These are phyloP conservation scores for Prolemur simus DNA, from an alignment of 2,113 vertebrate species.

Conservation along the genomic window DNA sequence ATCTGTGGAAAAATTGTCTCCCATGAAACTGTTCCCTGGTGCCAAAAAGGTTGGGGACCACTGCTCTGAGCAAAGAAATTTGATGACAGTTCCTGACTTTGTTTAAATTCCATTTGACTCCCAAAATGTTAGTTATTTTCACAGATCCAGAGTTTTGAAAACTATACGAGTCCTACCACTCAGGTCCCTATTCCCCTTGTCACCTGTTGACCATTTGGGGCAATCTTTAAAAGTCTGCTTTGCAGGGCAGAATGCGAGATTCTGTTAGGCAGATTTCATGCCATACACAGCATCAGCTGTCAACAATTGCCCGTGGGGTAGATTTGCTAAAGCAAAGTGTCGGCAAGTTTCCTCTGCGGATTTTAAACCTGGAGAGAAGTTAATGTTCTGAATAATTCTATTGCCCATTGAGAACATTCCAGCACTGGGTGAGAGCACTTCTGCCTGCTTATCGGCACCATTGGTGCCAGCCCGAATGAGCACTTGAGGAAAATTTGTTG, in stretches of 20 bases:
- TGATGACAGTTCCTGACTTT: neutral
- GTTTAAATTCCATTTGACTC: neutral
- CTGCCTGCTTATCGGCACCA: neutral
- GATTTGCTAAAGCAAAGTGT: neutral
- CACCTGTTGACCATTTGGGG: neutral
- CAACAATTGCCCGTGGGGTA: neutral
- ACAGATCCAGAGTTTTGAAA: neutral
- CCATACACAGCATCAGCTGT: neutral
- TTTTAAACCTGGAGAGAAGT: constrained; percentile 23
- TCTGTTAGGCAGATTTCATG: neutral
- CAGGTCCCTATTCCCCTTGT: neutral
- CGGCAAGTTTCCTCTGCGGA: neutral
- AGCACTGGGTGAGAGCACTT: neutral
- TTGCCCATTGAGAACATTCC: neutral
- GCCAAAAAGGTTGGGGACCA: too few species aligned
- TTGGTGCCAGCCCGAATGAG: neutral
- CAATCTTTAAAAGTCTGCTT: neutral
- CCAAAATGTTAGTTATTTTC: neutral
- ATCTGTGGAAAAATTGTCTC: too few species aligned
- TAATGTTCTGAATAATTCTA: neutral
- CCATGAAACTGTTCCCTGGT: too few species aligned
- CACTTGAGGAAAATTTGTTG: neutral
- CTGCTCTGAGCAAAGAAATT: neutral
- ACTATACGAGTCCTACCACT: neutral
- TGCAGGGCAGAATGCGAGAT: neutral